Percentiles rank a stretch among this genome's conserved stretches.
Evolutionary conservation across 2,113 vertebrate species (phyloP).

Genomic region (Myanophis thanlyinensis): DNA sequence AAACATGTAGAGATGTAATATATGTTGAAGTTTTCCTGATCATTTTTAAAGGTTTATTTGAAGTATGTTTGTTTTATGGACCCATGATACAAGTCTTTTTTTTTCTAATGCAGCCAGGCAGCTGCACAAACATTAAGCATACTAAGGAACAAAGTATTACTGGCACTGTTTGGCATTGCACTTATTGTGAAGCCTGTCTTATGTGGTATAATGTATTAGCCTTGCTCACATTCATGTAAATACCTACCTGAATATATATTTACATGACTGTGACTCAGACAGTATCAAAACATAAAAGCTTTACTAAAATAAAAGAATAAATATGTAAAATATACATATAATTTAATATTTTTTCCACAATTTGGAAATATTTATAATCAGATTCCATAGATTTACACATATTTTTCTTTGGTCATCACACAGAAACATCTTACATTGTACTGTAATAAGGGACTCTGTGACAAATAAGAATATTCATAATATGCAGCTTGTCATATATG

Average conservation of each 20-base stretch:
- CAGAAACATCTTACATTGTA: neutral
- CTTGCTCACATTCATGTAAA: neutral
- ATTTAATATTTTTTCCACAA: neutral
- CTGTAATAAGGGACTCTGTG: neutral
- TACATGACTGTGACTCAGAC: neutral
- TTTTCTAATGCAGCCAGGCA: neutral
- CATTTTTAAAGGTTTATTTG: neutral
- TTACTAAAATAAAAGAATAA: neutral
- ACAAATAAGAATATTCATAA: neutral
- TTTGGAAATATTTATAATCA: neutral
- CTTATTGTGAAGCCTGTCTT: neutral
- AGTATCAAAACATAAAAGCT: neutral
- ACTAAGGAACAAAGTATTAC: neutral
- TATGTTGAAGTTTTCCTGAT: neutral
- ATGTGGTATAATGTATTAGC: neutral
- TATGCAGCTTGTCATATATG: neutral
- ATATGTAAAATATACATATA: neutral
- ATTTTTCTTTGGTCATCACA: neutral
- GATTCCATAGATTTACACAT: neutral
- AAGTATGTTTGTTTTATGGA: neutral
- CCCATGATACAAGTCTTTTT: neutral
- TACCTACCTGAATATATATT: neutral
- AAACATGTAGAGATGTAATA: neutral
- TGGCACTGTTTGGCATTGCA: neutral
- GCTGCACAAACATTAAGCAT: neutral